A percentile compares a stretch with the other conserved stretches of the same genome.
phyloP scores from a whole-genome alignment of 2,888 invertebrate genomes.

The Pristionchus mayeri region DNA sequence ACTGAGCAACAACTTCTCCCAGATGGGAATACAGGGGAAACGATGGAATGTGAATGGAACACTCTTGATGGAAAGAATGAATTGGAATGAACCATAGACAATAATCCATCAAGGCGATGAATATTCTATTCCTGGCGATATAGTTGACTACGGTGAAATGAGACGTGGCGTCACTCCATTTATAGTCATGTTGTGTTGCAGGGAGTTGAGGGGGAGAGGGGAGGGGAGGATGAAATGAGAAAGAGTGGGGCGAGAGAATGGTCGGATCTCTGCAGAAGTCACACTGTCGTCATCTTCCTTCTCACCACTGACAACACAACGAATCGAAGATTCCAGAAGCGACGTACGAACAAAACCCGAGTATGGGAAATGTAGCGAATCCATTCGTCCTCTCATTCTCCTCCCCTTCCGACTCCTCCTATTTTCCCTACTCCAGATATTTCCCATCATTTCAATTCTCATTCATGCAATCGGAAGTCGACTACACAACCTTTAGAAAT shows the following conservation, averaged over 20 bases:
- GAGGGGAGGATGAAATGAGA: neutral
- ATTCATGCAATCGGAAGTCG: conserved; percentile 13
- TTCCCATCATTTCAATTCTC: neutral
- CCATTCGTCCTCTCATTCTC: neutral
- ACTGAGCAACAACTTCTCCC: neutral
- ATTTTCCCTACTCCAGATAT: neutral
- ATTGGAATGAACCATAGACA: neutral
- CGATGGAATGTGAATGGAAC: neutral
- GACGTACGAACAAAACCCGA: neutral
- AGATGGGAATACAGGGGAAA: neutral
- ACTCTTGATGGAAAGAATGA: neutral
- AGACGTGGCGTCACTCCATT: neutral
- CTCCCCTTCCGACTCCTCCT: neutral
- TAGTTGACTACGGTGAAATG: neutral
- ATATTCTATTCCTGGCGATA: neutral
- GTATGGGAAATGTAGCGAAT: neutral
- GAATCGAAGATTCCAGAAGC: neutral
- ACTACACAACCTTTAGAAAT: neutral
- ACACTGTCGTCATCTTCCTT: neutral
- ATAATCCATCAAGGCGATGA: neutral
- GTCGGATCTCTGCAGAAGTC: neutral
- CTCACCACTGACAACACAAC: neutral
- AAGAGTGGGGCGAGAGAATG: neutral
- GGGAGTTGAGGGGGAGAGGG: neutral
- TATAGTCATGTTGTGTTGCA: neutral